A percentile compares a stretch with the other conserved stretches of the same genome.
Evolutionary conservation across 2,797 vertebrate genomes (phyloP).

Genomic region (Potorous gilbertii): DNA sequence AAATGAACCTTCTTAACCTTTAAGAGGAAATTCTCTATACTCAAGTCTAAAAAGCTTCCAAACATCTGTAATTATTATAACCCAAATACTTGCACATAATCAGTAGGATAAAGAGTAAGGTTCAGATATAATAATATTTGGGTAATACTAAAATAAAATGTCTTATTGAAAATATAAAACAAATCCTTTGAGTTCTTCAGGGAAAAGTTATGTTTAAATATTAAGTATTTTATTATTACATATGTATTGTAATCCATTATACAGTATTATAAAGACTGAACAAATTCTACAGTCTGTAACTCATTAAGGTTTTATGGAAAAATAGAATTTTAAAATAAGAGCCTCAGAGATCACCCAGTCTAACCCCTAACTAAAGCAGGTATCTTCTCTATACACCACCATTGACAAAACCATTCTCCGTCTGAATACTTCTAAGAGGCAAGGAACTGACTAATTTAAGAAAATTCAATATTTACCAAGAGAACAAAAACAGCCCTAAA

Average conservation of each 20-base stretch:
- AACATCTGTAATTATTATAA: background rate
- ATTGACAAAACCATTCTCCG: background rate
- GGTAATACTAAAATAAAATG: slow-evolving; percentile 16
- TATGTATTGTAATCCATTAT: background rate
- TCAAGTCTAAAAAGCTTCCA: slow-evolving; percentile 8
- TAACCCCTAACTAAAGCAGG: background rate
- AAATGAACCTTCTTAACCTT: background rate
- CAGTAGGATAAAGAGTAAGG: slow-evolving; percentile 9
- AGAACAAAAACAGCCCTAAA: background rate
- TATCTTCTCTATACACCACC: background rate
- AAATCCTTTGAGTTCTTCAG: slow-evolving; percentile 7
- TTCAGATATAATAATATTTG: background rate
- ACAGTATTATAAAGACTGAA: background rate
- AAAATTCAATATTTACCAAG: background rate
- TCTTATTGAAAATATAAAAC: slow-evolving; percentile 31
- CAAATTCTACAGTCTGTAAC: background rate
- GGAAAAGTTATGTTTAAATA: background rate
- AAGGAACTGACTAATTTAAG: background rate
- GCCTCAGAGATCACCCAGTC: background rate
- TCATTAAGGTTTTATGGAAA: background rate
- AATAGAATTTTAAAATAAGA: background rate
- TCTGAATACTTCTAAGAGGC: background rate
- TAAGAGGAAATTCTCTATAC: slow-evolving; percentile 12
- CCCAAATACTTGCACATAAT: background rate
- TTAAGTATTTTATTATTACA: background rate